These are phyloP conservation scores for Acleris literana DNA, from an alignment of 2,888 invertebrate species.

Conservation along the genomic window DNA sequence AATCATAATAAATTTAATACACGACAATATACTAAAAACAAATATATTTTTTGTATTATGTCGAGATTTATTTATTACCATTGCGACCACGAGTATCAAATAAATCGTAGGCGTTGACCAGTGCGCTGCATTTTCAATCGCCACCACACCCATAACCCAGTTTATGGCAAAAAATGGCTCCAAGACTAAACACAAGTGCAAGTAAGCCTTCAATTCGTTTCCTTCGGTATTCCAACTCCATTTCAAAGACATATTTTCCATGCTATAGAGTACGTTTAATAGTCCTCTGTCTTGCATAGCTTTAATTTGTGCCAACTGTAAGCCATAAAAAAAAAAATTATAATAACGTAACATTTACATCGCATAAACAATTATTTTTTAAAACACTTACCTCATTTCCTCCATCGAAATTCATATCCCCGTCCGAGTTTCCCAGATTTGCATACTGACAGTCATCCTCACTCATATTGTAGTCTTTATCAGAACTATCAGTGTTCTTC, in stretches of 20 bases:
- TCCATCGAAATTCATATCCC: conserved; percentile 57
- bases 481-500: conserved; percentile 75
- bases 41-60: background rate
- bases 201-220: conserved; percentile 83
- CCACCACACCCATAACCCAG: conserved; percentile 89
- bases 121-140: conserved; percentile 86
- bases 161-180: conserved; percentile 88
- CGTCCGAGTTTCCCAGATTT: conserved; percentile 51
- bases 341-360: too few species aligned
- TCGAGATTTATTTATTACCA: conserved; percentile 70
- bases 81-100: conserved; percentile 79
- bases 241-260: conserved; percentile 78
- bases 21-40: too few species aligned
- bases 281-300: conserved; percentile 64
- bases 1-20: too few species aligned
- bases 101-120: conserved; percentile 85
- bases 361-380: too few species aligned
- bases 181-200: conserved; percentile 86
- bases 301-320: conserved; percentile 49
- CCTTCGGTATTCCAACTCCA: conserved; percentile 79
- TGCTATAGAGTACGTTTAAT: conserved; percentile 65
- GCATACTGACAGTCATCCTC: conserved; percentile 73
- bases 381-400: conserved; percentile 58
- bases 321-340: too few species aligned
- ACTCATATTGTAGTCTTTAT: conserved; percentile 67